These are phyloP conservation scores for Callipepla californica DNA, from an alignment of 2,113 vertebrate genomes.

Conservation along the genomic window DNA sequence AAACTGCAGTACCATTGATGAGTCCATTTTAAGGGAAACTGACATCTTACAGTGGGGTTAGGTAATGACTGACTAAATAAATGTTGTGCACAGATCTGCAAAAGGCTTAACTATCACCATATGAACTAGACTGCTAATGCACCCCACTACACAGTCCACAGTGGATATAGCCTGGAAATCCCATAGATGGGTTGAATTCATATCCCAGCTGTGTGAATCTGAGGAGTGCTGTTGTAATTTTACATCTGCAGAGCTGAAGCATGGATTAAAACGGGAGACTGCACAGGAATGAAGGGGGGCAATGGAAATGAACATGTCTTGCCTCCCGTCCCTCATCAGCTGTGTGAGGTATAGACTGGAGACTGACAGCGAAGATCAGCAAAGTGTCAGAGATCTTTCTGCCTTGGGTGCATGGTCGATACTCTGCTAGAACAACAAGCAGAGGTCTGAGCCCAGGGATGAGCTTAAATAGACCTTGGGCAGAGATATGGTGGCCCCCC, in stretches of 20 bases:
- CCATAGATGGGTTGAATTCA: background rate
- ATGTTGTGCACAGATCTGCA: background rate
- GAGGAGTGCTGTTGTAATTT: background rate
- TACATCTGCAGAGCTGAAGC: background rate
- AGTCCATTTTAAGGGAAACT: background rate
- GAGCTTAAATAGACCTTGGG: background rate
- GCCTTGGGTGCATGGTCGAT: background rate
- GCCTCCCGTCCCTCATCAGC: background rate
- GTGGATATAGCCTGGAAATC: background rate
- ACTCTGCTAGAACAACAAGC: background rate
- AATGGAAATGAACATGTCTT: background rate
- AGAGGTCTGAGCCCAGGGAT: background rate
- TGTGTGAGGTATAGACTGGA: background rate
- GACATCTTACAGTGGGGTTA: background rate
- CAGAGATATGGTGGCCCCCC: background rate
- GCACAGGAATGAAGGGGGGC: background rate
- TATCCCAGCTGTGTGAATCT: background rate
- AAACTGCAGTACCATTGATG: background rate
- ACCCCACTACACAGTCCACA: background rate
- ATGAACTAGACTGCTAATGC: background rate
- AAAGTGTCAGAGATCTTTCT: background rate
- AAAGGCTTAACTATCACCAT: background rate
- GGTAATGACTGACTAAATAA: background rate
- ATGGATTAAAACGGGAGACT: background rate
- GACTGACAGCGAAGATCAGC: background rate